Percentiles rank a stretch among this genome's conserved stretches.
Evolutionary conservation across 2,113 vertebrate genomes (phyloP).

Genomic region (Tychaedon coryphoeus): DNA sequence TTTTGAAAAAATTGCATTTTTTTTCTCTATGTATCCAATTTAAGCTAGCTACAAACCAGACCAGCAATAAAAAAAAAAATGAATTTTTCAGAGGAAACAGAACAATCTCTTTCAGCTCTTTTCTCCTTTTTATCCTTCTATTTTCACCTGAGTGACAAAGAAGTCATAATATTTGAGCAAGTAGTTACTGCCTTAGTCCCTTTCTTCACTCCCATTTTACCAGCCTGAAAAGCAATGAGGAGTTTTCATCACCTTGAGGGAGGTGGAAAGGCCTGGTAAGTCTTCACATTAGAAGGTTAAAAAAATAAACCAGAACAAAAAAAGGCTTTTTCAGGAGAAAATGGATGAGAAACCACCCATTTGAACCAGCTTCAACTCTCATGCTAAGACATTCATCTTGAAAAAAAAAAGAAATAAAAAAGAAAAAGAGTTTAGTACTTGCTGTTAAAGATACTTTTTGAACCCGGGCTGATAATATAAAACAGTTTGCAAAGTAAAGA

Average conservation of each 20-base stretch:
- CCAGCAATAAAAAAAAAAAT: not conserved
- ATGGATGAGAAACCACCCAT: not conserved
- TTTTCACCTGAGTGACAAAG: not conserved
- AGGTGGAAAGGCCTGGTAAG: not conserved
- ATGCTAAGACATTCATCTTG: not conserved
- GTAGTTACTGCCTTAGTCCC: not conserved
- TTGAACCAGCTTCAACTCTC: not conserved
- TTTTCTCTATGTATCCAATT: not conserved
- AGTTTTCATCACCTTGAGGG: not conserved
- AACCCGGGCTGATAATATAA: not conserved
- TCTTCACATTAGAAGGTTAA: not conserved
- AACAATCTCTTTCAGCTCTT: not conserved
- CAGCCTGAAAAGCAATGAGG: not conserved
- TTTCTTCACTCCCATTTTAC: conserved; percentile 1
- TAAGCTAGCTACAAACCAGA: not conserved
- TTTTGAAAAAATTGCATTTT: not conserved
- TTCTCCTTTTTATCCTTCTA: not conserved
- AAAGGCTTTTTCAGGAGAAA: not conserved
- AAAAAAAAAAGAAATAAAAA: too few relatives aligned
- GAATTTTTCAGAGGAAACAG: not conserved
- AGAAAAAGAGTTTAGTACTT: not conserved
- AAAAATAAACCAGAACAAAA: not conserved
- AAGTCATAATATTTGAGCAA: conserved; percentile 1
- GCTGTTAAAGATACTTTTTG: not conserved
- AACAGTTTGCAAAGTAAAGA: not conserved